These are phyloP conservation scores for Lordiphosa fenestrarum DNA, from an alignment of 2,888 invertebrate genomes.

Conservation along the genomic window DNA sequence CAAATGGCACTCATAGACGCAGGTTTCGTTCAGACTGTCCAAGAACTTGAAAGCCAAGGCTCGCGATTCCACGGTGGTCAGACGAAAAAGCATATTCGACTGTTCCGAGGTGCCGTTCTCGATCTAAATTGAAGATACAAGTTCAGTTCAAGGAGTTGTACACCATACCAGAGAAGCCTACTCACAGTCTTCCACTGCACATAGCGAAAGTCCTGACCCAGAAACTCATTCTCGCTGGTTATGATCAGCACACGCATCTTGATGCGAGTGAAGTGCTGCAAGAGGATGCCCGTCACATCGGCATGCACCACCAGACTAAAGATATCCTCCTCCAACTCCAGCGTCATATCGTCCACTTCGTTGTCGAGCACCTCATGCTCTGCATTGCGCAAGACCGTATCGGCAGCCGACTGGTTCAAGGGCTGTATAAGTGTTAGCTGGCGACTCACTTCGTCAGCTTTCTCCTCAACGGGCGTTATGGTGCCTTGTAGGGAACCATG, in stretches of 20 bases:
- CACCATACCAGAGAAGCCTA: constrained; percentile 61
- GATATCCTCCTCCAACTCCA: constrained; percentile 73
- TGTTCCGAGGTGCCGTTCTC: constrained; percentile 77
- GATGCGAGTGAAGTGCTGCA: constrained; percentile 74
- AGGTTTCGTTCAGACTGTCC: constrained; percentile 73
- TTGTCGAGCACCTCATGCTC: constrained; percentile 71
- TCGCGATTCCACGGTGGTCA: constrained; percentile 76
- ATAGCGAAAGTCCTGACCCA: constrained; percentile 78
- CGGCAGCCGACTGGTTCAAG: constrained; percentile 57
- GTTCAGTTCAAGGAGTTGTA: constrained; percentile 8
- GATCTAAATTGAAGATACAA: constrained; percentile 55
- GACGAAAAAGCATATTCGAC: constrained; percentile 70
- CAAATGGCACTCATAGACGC: constrained; percentile 74
- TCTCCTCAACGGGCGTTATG: constrained; percentile 62
- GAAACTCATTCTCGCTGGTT: constrained; percentile 76
- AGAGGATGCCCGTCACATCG: constrained; percentile 78
- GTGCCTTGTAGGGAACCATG: constrained; percentile 65
- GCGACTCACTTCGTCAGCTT: constrained; percentile 63
- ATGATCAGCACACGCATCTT: constrained; percentile 78
- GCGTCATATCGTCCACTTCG: constrained; percentile 62
- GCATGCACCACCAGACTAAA: constrained; percentile 76
- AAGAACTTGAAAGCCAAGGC: constrained; percentile 74
- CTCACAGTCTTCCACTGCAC: constrained; percentile 80
- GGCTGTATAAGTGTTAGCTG: constrained; percentile 65
- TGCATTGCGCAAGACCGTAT: constrained; percentile 64